Evolutionary conservation across 64 coral and sea anemone species (phyloP).

Genomic region (Actinia equina): DNA sequence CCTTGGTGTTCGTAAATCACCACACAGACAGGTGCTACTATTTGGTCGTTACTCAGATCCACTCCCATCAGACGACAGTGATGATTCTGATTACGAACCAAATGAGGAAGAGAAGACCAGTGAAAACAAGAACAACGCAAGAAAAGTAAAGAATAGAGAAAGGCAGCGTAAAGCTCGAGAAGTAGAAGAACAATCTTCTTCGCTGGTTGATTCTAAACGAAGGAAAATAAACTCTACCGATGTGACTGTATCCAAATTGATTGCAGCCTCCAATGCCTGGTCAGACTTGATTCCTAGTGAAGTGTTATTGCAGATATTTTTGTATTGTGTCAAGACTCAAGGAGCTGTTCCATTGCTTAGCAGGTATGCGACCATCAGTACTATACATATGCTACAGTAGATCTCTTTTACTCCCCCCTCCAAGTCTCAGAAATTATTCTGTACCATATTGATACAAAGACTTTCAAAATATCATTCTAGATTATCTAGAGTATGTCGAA

Average conservation of each 20-base stretch:
- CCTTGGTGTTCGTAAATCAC: constrained; percentile 17
- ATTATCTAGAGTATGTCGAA: constrained; percentile 21
- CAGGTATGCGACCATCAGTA: neutral
- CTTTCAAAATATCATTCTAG: neutral
- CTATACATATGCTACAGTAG: no score
- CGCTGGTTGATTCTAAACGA: neutral
- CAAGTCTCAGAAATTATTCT: no score
- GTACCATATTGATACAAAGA: no score
- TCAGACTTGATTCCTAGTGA: constrained; percentile 15
- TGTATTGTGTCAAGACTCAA: constrained; percentile 20
- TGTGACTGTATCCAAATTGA: neutral
- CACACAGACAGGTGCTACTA: neutral
- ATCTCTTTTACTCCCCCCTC: no score
- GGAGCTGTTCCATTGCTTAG: constrained; percentile 19
- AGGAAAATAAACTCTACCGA: neutral
- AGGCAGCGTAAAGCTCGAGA: neutral
- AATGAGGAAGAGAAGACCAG: neutral
- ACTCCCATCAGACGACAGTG: constrained; percentile 18
- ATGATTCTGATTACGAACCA: constrained; percentile 5
- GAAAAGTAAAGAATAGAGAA: neutral
- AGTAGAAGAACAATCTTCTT: neutral
- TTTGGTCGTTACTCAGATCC: constrained; percentile 27
- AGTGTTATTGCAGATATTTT: constrained; percentile 15
- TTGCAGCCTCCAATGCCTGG: neutral
- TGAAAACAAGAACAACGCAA: neutral